phyloP scores from a whole-genome alignment of 37 sponge, comb jelly and placozoan genomes.

The Corticium candelabrum region DNA sequence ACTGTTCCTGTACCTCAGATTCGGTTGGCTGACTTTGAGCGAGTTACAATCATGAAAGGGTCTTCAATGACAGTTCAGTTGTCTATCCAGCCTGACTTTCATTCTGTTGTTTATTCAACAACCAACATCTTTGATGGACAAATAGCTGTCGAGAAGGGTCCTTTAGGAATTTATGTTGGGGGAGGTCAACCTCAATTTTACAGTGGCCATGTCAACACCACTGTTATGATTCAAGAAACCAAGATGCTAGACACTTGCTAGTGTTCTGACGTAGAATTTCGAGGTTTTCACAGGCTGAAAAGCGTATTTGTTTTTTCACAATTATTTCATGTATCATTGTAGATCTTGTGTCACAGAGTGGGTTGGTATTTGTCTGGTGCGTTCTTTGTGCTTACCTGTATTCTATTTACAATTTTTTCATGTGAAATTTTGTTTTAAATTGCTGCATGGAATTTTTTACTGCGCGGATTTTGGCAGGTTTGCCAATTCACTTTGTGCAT shows the following conservation, averaged over 20 bases:
- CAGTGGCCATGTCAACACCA: not conserved
- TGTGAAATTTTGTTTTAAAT: too few species aligned
- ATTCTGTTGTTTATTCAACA: not conserved
- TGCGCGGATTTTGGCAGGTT: too few species aligned
- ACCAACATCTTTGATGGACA: not conserved
- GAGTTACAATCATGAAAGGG: not conserved
- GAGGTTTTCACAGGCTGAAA: too few species aligned
- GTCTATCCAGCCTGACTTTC: not conserved
- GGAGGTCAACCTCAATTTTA: constrained; percentile 1
- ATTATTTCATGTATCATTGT: too few species aligned
- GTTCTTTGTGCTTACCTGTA: too few species aligned
- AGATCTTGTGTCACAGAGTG: too few species aligned
- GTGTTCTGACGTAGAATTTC: too few species aligned
- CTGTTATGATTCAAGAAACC: not conserved
- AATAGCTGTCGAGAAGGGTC: not conserved
- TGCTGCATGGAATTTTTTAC: too few species aligned
- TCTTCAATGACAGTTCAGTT: not conserved
- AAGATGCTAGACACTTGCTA: not conserved
- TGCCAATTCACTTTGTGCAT: too few species aligned
- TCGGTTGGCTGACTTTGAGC: constrained; percentile 7
- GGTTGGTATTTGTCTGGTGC: too few species aligned
- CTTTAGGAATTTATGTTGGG: not conserved
- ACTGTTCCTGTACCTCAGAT: not conserved
- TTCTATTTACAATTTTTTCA: too few species aligned
- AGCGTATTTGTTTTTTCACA: too few species aligned